phyloP scores from a whole-genome alignment of 2,113 vertebrate species.

The Phalacrocorax aristotelis region DNA sequence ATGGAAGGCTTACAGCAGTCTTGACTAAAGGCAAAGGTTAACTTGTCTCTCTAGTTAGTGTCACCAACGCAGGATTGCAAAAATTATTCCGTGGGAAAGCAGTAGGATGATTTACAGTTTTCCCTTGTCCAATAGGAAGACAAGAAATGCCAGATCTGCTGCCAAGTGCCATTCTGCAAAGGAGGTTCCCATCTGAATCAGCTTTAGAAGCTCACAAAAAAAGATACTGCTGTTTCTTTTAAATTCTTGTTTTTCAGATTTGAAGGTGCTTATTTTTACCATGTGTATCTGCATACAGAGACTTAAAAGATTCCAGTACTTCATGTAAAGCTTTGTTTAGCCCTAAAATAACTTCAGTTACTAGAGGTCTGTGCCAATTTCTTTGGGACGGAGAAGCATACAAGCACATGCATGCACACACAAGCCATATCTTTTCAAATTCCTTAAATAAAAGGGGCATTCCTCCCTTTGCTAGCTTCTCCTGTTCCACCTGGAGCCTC shows the following conservation, averaged over 20 bases:
- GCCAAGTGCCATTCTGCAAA: conserved; percentile 3
- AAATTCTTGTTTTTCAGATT: not conserved
- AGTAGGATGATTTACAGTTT: conserved; percentile 32
- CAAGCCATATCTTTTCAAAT: not conserved
- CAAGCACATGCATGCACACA: rapidly evolving
- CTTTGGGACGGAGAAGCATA: not conserved
- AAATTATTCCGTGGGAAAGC: conserved; percentile 48
- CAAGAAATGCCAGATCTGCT: not conserved
- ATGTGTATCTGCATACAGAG: not conserved
- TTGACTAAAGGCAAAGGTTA: conserved; percentile 24
- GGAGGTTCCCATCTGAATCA: not conserved
- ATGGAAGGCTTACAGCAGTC: not conserved
- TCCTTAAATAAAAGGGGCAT: not conserved
- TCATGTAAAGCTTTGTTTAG: not conserved
- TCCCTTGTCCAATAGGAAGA: not conserved
- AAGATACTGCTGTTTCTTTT: not conserved
- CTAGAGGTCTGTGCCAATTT: not conserved
- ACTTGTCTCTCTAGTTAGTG: not conserved
- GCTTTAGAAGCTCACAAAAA: not conserved
- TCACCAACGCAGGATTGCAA: not conserved
- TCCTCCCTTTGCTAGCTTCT: not conserved
- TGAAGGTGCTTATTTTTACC: not conserved
- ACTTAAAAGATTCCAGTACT: not conserved
- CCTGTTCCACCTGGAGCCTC: not conserved
- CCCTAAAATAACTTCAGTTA: not conserved